A percentile compares a stretch with the other conserved stretches of the same genome.
Conservation (phyloP, 30 jellyfish, hydroid and myxozoan species). For the Aurelia coerulea region DNA sequence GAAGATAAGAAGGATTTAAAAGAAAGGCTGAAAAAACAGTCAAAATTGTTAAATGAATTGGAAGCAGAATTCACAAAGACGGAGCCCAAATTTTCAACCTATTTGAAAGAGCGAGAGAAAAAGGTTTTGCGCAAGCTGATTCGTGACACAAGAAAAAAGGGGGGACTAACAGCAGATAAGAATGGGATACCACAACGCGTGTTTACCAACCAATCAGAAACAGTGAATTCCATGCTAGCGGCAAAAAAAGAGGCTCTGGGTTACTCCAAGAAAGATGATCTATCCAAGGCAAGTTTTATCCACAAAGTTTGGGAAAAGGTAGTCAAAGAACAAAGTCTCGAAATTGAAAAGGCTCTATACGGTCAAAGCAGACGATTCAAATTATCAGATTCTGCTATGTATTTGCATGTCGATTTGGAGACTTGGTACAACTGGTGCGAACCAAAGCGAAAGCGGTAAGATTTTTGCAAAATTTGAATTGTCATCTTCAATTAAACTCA, state of each 20-base stretch:
- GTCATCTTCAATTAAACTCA: too few relatives aligned
- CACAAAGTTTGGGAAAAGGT: neutral
- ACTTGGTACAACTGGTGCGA: too few relatives aligned
- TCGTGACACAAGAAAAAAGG: neutral
- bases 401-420: too few relatives aligned
- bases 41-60: neutral
- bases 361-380: too few relatives aligned
- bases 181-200: neutral
- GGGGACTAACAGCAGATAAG: neutral
- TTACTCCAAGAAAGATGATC: neutral
- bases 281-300: neutral
- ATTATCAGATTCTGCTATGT: too few relatives aligned
- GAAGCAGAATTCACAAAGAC: neutral
- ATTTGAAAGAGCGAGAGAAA: slow-evolving; percentile 3
- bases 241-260: neutral
- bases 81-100: neutral
- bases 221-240: slow-evolving; percentile 3
- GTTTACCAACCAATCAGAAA: neutral
- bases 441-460: too few relatives aligned
- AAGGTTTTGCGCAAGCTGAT: neutral
- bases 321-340: neutral
- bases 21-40: neutral
- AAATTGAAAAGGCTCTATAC: too few relatives aligned
- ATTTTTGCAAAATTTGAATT: too few relatives aligned
- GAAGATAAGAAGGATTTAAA: neutral